Base-by-base conservation (phyloP, 2,888 invertebrate species). In the Pycnomerus fuliginosus region DNA sequence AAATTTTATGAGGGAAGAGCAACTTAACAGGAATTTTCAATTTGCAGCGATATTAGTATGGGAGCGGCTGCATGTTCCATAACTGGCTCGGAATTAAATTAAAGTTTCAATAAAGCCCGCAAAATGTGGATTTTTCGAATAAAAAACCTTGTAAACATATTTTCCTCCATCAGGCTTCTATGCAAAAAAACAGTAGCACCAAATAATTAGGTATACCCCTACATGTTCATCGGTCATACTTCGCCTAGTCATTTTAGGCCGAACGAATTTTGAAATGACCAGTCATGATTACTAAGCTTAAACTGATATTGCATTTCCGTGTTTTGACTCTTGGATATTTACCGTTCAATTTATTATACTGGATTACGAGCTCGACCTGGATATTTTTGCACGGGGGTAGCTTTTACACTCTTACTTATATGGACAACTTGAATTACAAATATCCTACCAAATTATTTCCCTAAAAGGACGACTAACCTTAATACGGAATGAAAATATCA, bases 21-120 rank as follows among this genome's bases (percentile, higher is more conserved):
- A 56, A 59, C 55, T 63, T 58, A 62, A 65, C 65, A 64, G 62
- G 64, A 64, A 65, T 66, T 67, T 67, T 67, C 67, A 66, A 66
- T 67, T 67, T 67, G 60, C 57, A 4, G 10, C 55, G 53, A 50
- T 56, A 53, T 56, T 54, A 54, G 33, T 36, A 41, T 44, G 50
- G 53, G 55, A 48, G 53, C 56, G 53, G 54, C 56, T 55, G 54
- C 50, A 53, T 44, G 50, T 48, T 50, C 45, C 48, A 40, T 48
- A 20, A 20, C 20, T 8, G 20, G 20, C 20, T 5, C 20, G 20
- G 10, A 25, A 44, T 48, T 48, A 50, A 44, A 54, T 54, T 54
- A 52, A 50, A 48, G 33, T 45, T 46, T 52, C 50, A 53, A 53
- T 55, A 53, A 47, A 16, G 34, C 44, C 42, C 22, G 15, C 12